Conservation (phyloP, 1,140 invertebrate species). For the Adoxophyes honmai region DNA sequence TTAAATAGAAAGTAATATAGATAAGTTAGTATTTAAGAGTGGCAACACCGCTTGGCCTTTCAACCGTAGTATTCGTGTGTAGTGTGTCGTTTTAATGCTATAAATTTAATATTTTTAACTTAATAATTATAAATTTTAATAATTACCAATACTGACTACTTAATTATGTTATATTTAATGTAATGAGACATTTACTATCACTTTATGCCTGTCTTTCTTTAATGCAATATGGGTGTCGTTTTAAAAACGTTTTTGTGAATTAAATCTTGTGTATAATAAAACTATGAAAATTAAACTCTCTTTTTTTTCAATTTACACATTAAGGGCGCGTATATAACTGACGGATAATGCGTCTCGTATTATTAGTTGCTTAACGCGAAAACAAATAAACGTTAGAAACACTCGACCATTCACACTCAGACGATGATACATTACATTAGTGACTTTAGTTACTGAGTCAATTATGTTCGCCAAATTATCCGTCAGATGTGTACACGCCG, state of each 20-base stretch:
- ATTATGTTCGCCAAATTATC: too few relatives aligned
- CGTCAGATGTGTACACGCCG: too few relatives aligned
- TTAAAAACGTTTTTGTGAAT: conserved; percentile 74
- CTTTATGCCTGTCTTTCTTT: conserved; percentile 63
- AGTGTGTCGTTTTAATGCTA: conserved; percentile 37
- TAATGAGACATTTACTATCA: conserved; percentile 60
- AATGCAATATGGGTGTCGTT: conserved; percentile 74
- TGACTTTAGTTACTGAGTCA: too few relatives aligned
- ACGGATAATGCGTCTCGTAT: too few relatives aligned
- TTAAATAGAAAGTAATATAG: conserved; percentile 41
- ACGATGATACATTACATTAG: too few relatives aligned
- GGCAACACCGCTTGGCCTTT: conserved; percentile 77
- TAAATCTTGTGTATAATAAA: conserved; percentile 66
- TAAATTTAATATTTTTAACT: conserved; percentile 43
- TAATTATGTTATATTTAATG: conserved; percentile 46
- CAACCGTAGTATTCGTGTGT: conserved; percentile 65
- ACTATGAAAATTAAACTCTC: too few relatives aligned
- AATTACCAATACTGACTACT: conserved; percentile 50
- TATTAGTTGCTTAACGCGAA: too few relatives aligned
- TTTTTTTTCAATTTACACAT: too few relatives aligned
- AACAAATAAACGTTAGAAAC: too few relatives aligned
- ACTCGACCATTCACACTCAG: too few relatives aligned
- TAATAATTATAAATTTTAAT: conserved; percentile 31
- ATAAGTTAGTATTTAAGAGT: conserved; percentile 41
- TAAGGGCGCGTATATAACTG: too few relatives aligned